Evolutionary conservation across 2,888 invertebrate species (phyloP).

Genomic region (Endotricha flammealis): DNA sequence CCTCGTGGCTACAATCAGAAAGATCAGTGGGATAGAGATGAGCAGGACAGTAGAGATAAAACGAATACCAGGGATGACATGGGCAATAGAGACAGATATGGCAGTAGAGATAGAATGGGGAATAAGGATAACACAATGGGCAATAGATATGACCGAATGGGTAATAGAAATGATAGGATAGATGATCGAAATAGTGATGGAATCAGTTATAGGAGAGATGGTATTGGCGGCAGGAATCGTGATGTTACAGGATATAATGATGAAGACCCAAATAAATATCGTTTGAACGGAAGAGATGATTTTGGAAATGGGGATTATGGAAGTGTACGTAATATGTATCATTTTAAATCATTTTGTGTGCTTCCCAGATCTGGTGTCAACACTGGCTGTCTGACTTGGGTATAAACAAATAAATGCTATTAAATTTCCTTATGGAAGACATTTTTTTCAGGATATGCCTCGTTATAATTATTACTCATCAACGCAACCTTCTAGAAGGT

Average conservation of each 20-base stretch:
- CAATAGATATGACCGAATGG: conserved; percentile 25
- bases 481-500: conserved; percentile 40
- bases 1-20: conserved; percentile 33
- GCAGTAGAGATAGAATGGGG: conserved; percentile 26
- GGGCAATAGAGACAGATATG: conserved; percentile 25
- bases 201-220: conserved; percentile 19
- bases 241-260: conserved; percentile 12
- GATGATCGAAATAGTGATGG: conserved; percentile 25
- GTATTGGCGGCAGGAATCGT: conserved; percentile 17
- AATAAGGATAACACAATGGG: conserved; percentile 28
- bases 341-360: too few relatives aligned
- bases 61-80: conserved; percentile 21
- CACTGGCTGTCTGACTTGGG: too few relatives aligned
- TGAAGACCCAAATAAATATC: conserved; percentile 26
- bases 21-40: conserved; percentile 35
- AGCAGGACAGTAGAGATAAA: conserved; percentile 21
- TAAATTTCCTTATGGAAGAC: too few relatives aligned
- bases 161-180: conserved; percentile 28
- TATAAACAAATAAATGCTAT: conserved; percentile 4
- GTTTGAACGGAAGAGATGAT: conserved; percentile 33
- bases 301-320: conserved; percentile 44
- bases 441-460: conserved; percentile 32
- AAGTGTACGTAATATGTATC: conserved; percentile 37
- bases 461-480: conserved; percentile 38
- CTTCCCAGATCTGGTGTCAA: too few relatives aligned